Evolutionary conservation across 2,797 vertebrate species (phyloP), one percentile per base, ranked within the genome.

Genomic region (Sebastes iracundus): DNA sequence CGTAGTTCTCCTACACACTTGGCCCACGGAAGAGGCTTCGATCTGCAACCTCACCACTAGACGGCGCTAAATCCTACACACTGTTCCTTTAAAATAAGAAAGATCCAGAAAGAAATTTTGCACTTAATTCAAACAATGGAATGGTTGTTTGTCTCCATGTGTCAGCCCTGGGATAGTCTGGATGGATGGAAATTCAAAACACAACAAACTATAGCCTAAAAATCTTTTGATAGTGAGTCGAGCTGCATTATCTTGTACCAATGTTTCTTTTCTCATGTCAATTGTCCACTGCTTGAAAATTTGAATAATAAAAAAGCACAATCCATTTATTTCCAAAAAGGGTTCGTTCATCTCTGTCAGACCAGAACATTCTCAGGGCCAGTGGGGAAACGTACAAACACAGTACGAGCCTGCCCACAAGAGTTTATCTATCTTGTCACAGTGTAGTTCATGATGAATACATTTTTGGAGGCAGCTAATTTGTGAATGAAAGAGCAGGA

Each of bases 401-500:
- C 52, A 35, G n/a, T 9, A 53, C 3, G 1, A 63, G 61, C 16
- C 56, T 23, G 35, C 56, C 30, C 30, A 62, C 6, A 23, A 33
- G 38, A 76, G 68, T 77, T 72, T 16, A 68, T 80, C 62, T 63
- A 22, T 68, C 33, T 59, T 52, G 42, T 87, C 59, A 55, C 32
- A 20, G 30, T 74, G 71, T 56, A 38, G 63, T 35, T 86, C 59
- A 38, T 49, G 56, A 83, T 77, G 79, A 87, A 78, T 68, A 66
- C 7, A 25, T 75, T 82, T 83, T 82, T 63, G 60, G 66, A 81
- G 67, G 77, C 42, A 27, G 85, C 74, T 90, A 71, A 89, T 89
- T 90, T 91, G 72, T 91, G 79, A 92, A 90, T 88, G 86, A 87
- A 81, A 83, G 80, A 80, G 75, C 32, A 42, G 77, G 35, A 84